Evolutionary conservation across 2,113 vertebrate genomes (phyloP).

Genomic region (Phalacrocorax carbo): DNA sequence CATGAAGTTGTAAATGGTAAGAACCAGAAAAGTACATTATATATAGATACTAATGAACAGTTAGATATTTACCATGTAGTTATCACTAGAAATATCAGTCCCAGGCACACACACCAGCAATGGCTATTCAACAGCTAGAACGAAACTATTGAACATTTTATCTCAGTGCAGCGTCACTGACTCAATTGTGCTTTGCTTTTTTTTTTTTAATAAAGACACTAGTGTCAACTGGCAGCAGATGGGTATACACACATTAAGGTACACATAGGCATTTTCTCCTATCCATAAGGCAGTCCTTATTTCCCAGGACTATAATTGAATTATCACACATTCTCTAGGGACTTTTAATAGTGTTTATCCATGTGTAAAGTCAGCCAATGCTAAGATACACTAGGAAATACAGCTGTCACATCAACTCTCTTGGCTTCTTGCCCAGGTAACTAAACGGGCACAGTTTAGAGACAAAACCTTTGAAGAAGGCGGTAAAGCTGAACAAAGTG

Average conservation of each 20-base stretch:
- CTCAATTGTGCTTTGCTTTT: neutral
- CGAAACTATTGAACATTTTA: neutral
- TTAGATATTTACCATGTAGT: neutral
- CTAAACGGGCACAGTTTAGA: neutral
- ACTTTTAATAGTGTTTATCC: neutral
- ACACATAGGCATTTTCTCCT: neutral
- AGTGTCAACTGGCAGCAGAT: neutral
- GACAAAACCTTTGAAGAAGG: neutral
- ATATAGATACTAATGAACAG: neutral
- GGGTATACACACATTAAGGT: neutral
- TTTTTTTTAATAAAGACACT: neutral
- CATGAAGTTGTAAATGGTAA: neutral
- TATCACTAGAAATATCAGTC: neutral
- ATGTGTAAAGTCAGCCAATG: neutral
- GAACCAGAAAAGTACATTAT: neutral
- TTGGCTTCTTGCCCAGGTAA: neutral
- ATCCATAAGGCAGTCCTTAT: neutral
- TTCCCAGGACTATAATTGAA: neutral
- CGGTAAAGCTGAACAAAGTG: neutral
- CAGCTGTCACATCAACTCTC: neutral
- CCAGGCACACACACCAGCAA: neutral
- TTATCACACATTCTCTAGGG: neutral
- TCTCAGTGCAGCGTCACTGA: neutral
- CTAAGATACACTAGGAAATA: neutral
- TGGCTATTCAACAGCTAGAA: neutral